Evolutionary conservation across 1,140 invertebrate species (phyloP).

Genomic region (Drosophila sp.): DNA sequence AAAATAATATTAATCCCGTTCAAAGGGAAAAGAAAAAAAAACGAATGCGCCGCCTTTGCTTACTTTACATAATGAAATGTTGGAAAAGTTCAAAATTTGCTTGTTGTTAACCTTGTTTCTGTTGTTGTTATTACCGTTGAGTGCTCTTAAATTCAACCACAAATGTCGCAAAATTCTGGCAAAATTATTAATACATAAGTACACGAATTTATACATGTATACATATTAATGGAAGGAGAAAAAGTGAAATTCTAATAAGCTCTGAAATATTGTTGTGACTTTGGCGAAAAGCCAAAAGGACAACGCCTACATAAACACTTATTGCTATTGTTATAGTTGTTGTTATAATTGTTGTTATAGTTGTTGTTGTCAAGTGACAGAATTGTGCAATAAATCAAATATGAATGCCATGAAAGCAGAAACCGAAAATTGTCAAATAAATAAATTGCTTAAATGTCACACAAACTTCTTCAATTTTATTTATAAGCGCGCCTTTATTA

Average conservation of each 20-base stretch:
- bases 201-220: constrained; percentile 8
- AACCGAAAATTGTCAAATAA: constrained; percentile 41
- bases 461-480: constrained; percentile 33
- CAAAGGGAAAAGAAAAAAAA: constrained; percentile 11
- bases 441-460: constrained; percentile 30
- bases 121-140: constrained; percentile 37
- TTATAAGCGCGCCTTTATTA: constrained; percentile 5
- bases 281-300: constrained; percentile 38
- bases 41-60: constrained; percentile 41
- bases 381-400: constrained; percentile 73
- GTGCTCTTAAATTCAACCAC: constrained; percentile 65
- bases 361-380: constrained; percentile 55
- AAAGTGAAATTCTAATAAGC: constrained; percentile 2
- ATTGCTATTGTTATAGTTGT: constrained; percentile 21
- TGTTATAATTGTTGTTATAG: constrained; percentile 9
- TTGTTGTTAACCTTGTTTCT: constrained; percentile 37
- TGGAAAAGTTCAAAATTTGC: constrained; percentile 52
- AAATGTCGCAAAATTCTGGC: constrained; percentile 60
- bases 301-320: constrained; percentile 17
- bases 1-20: not conserved
- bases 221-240: not conserved
- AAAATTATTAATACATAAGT: constrained; percentile 19
- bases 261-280: constrained; percentile 18
- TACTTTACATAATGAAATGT: constrained; percentile 75
- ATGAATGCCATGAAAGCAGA: constrained; percentile 53